phyloP scores from a whole-genome alignment of 2,113 vertebrate species.

The Calidris pugnax region DNA sequence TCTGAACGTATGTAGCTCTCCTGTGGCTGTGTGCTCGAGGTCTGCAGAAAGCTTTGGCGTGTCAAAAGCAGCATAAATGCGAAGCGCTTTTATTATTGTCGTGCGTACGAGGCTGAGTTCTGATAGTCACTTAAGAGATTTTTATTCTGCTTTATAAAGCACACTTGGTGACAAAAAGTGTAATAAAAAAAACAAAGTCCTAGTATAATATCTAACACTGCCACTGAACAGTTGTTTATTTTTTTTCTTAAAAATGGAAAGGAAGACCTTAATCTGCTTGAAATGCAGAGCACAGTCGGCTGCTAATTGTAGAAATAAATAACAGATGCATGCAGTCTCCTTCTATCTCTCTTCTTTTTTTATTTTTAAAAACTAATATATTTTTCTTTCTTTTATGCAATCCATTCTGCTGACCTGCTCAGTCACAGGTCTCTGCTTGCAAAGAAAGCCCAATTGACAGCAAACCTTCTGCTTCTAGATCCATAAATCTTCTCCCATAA shows the following conservation, averaged over 20 bases:
- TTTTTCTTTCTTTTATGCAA: conserved; percentile 22
- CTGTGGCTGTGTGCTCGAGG: background rate
- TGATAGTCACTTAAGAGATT: background rate
- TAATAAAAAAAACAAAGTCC: background rate
- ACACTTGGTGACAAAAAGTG: background rate
- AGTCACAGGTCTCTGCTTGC: conserved; percentile 25
- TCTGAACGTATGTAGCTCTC: background rate
- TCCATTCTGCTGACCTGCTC: background rate
- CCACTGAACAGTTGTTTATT: background rate
- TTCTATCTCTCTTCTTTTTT: background rate
- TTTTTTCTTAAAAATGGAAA: background rate
- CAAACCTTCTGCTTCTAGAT: background rate
- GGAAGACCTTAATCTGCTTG: background rate
- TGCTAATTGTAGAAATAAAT: conserved; percentile 56
- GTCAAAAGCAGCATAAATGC: background rate
- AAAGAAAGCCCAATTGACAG: conserved; percentile 19
- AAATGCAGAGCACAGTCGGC: background rate
- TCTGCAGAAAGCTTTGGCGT: background rate
- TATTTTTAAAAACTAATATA: background rate
- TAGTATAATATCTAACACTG: background rate
- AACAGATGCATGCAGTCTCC: background rate
- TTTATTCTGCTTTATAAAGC: background rate
- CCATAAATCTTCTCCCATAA: conserved; percentile 20
- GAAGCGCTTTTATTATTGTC: background rate
- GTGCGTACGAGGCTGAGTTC: background rate